These are phyloP conservation scores for Rhagonycha lutea DNA, from an alignment of 2,888 invertebrate genomes.

Conservation along the genomic window DNA sequence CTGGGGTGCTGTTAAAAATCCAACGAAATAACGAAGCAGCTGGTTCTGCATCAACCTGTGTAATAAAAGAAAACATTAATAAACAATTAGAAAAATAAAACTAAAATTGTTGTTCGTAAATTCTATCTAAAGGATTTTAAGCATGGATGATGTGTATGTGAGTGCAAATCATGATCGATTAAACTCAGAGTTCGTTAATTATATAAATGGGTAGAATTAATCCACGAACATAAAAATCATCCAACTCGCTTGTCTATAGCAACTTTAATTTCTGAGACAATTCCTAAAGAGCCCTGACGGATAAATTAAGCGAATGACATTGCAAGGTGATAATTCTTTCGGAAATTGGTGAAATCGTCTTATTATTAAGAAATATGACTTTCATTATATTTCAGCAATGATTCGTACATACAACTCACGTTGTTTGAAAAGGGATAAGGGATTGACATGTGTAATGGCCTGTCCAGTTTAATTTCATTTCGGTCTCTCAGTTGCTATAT, in stretches of 20 bases:
- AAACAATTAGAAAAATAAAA: background rate
- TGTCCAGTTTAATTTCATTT: background rate
- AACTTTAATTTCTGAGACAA: background rate
- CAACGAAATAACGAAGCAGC: slow-evolving; percentile 65
- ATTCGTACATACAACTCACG: background rate
- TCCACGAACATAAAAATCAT: background rate
- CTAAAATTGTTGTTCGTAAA: background rate
- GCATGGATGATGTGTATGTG: background rate
- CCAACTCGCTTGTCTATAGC: background rate
- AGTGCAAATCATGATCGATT: background rate
- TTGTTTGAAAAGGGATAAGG: background rate
- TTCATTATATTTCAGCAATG: background rate
- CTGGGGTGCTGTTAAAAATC: slow-evolving; percentile 71
- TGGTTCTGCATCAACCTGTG: slow-evolving; percentile 76
- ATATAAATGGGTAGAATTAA: background rate
- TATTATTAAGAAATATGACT: background rate
- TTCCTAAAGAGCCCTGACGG: background rate
- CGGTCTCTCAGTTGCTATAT: background rate
- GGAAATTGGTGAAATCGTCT: background rate
- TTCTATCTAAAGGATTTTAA: background rate
- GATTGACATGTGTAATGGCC: background rate
- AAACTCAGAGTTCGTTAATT: background rate
- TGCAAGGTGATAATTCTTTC: background rate
- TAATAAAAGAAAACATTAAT: slow-evolving; percentile 25
- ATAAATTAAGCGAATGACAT: background rate